Evolutionary conservation across 2,888 invertebrate genomes (phyloP), one percentile per base, ranked within the genome.

Genomic region (Stenodera caucasica): DNA sequence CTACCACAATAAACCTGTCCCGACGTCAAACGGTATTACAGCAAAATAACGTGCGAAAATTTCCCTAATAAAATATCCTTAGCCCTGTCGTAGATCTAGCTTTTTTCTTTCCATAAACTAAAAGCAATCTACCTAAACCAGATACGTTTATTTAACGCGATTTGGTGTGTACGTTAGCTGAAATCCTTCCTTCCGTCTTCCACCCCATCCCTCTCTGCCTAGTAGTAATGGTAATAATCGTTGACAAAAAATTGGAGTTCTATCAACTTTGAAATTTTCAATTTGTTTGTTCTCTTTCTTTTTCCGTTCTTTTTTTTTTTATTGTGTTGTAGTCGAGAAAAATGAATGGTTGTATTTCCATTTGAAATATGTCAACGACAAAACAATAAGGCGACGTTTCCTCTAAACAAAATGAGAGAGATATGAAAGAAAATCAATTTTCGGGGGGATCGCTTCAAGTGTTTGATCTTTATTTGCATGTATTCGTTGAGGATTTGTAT

Each of bases 271-370:
- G 45, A 21, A 21, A 45, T 45, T 45, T 45, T 21, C 37, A 40
- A 18, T 33, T 33, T 33, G 12, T 33, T n/a, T n/a, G n/a, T n/a
- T n/a, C n/a, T n/a, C n/a, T 33, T 33, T 33, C 3, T 8, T 40
- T 9, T 40, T 8, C 9, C 37, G 15, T 40, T n/a, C n/a, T n/a
- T n/a, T n/a, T n/a, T n/a, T n/a, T n/a, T n/a, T n/a, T n/a, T n/a
- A n/a, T n/a, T n/a, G n/a, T n/a, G n/a, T n/a, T n/a, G n/a, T n/a
- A n/a, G n/a, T n/a, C n/a, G n/a, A n/a, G n/a, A n/a, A n/a, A n/a
- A n/a, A n/a, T n/a, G n/a, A n/a, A 33, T 33, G 33, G 37, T 40
- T 40, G 18, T 40, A 40, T 40, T 40, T 40, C 37, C 37, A 40
- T 40, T 9, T 21, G 18, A 21, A 21, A 45, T 45, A 45, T 45